These are phyloP conservation scores for Muscina levida DNA, from an alignment of 2,888 invertebrate species.

Conservation along the genomic window DNA sequence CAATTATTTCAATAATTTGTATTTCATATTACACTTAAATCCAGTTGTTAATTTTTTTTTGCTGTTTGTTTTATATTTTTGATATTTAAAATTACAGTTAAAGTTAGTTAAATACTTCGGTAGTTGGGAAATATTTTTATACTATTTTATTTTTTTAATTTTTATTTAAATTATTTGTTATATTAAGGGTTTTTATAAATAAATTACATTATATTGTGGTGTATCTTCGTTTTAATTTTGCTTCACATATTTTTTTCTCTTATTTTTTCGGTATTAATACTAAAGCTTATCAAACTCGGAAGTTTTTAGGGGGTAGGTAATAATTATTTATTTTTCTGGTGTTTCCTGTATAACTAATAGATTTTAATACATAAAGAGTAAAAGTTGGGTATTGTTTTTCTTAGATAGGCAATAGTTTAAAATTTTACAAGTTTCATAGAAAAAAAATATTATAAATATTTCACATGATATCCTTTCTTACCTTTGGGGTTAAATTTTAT, in stretches of 20 bases:
- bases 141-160: slow-evolving; percentile 35
- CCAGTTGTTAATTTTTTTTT: slow-evolving; percentile 30
- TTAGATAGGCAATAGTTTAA: slow-evolving; percentile 9
- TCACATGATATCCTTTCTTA: slow-evolving; percentile 8
- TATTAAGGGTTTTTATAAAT: too few species aligned
- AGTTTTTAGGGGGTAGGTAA: too few species aligned
- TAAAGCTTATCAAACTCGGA: slow-evolving; percentile 50
- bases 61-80: slow-evolving; percentile 22
- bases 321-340: too few species aligned
- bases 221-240: slow-evolving; percentile 11
- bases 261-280: slow-evolving; percentile 3
- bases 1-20: slow-evolving; percentile 22
- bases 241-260: background rate
- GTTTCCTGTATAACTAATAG: too few species aligned
- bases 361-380: background rate
- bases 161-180: too few species aligned
- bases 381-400: background rate
- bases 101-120: too few species aligned
- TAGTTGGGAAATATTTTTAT: background rate
- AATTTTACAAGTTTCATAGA: background rate
- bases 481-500: background rate
- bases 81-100: slow-evolving; percentile 36
- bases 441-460: slow-evolving; percentile 22
- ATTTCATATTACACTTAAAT: slow-evolving; percentile 8
- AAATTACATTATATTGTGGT: slow-evolving; percentile 22